Evolutionary conservation across 1,140 invertebrate genomes (phyloP), one percentile per base, ranked within the genome.

Genomic region (Drosophila sp.): DNA sequence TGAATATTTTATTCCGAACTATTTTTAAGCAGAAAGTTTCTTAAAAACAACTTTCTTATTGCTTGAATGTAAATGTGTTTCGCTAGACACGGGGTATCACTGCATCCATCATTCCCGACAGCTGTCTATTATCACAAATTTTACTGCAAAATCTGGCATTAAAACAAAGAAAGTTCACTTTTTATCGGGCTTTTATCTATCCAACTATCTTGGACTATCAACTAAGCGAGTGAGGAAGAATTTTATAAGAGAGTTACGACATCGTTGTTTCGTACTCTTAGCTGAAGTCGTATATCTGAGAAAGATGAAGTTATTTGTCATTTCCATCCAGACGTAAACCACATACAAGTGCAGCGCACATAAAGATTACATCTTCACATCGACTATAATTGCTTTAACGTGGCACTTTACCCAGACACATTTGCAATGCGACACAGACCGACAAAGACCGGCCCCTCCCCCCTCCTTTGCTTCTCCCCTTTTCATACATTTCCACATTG

Each of bases 361-460:
- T 59, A 65, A 71, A 75, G 78, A 87, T 84, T 67, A 84, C 78
- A 87, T 81, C 81, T 84, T 87, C 78, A 87, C 82, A 81, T 81
- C 70, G 56, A 81, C 81, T 76, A 78, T 86, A 86, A 86, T 86
- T 86, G 81, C 81, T 87, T 78, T 50, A 78, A 82, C 82, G 71
- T 82, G 82, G 82, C 83, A 72, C 70, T 67, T 67, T 67, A 57
- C 29, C 70, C 54, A 59, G 70, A 67, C 54, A 57, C 63, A 72
- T 72, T 72, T 72, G 38, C 53, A 58, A 58, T 54, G 51, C 69
- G 51, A 46, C 40, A 25, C n/a, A n/a, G n/a, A n/a, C n/a, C n/a
- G n/a, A n/a, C n/a, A n/a, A n/a, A n/a, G n/a, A n/a, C n/a, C n/a
- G n/a, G 14, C 50, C 7, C 48, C 48, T 61, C 62, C 8, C 21